phyloP scores from a whole-genome alignment of 2,113 vertebrate species.

The Lepus timidus region DNA sequence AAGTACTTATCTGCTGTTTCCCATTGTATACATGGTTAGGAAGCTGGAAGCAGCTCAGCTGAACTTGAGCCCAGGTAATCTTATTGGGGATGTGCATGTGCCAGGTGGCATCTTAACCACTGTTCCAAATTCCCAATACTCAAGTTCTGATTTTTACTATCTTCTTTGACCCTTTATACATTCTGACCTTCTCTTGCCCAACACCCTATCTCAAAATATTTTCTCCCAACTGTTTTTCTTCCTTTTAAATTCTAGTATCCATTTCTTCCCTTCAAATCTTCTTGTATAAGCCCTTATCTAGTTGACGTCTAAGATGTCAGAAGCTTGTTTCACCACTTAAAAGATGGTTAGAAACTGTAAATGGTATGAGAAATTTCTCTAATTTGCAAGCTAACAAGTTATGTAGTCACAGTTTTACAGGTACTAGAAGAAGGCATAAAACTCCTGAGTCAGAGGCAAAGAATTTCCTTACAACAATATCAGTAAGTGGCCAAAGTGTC shows the following conservation, averaged over 20 bases:
- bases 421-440: slow-evolving; percentile 10
- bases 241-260: slow-evolving; percentile 38
- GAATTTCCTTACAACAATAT: background rate
- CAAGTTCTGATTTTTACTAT: background rate
- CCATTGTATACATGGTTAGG: too few relatives aligned
- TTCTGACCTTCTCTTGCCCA: slow-evolving; percentile 21
- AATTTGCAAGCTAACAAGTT: background rate
- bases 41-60: too few relatives aligned
- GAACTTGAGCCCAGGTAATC: too few relatives aligned
- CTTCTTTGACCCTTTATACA: background rate
- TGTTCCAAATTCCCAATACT: background rate
- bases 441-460: background rate
- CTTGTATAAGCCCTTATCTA: background rate
- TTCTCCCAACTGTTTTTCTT: slow-evolving; percentile 26
- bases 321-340: background rate
- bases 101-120: too few relatives aligned
- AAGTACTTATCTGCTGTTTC: too few relatives aligned
- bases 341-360: background rate
- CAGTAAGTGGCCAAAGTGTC: background rate
- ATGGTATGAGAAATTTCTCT: background rate
- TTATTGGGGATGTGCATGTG: too few relatives aligned
- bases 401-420: background rate
- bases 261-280: slow-evolving; percentile 55
- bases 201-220: slow-evolving; percentile 67
- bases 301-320: background rate